A percentile compares a stretch with the other conserved stretches of the same genome.
Evolutionary conservation across 2,888 invertebrate genomes (phyloP).

Genomic region (Acanthosepion lycidas): DNA sequence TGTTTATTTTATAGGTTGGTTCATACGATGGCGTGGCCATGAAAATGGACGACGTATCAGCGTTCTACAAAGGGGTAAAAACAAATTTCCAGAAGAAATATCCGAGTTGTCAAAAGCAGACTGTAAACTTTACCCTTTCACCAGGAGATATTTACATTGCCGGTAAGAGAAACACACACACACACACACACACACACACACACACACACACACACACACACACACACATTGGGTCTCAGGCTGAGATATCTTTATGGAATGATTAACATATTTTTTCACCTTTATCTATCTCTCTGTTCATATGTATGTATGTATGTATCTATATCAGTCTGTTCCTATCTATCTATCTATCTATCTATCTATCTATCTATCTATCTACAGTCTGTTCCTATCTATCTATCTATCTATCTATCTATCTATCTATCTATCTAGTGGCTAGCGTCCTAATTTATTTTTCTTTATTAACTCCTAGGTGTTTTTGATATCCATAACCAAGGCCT

Average conservation of each 20-base stretch:
- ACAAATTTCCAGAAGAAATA: slow-evolving; percentile 60
- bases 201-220: slow-evolving; percentile 41
- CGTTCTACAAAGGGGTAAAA: slow-evolving; percentile 49
- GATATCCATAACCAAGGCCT: slow-evolving; percentile 66
- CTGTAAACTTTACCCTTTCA: slow-evolving; percentile 64
- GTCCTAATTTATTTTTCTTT: neutral
- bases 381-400: neutral
- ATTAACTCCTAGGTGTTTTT: slow-evolving; percentile 65
- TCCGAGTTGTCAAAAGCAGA: slow-evolving; percentile 59
- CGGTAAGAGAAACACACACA: slow-evolving; percentile 55
- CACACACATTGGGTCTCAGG: neutral
- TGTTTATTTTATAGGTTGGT: slow-evolving; percentile 59
- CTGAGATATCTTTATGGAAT: no score
- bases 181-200: neutral
- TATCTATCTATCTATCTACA: neutral
- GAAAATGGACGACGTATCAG: slow-evolving; percentile 51
- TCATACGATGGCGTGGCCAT: slow-evolving; percentile 64
- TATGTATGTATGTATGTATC: neutral
- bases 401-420: neutral
- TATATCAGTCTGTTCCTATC: neutral
- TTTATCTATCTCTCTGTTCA: neutral
- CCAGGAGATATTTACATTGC: slow-evolving; percentile 69
- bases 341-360: neutral
- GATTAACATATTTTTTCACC: neutral
- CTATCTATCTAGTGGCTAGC: neutral